Evolutionary conservation across 2,113 vertebrate species (phyloP).

Genomic region (Sylvicapra grimmia): DNA sequence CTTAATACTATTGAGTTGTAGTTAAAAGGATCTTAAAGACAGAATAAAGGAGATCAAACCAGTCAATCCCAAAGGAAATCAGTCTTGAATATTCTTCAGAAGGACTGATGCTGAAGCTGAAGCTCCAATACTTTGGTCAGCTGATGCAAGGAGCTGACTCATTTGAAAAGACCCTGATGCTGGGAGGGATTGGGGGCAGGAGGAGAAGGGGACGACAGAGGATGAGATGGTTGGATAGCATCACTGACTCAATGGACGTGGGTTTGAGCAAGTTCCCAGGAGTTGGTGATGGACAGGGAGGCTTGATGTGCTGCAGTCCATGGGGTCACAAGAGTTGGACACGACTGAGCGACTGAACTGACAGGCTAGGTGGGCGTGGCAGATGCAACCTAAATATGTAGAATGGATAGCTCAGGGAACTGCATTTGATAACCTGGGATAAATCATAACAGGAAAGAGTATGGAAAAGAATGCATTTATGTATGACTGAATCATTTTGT

Average conservation of each 20-base stretch:
- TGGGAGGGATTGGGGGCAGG: neutral
- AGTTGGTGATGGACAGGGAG: neutral
- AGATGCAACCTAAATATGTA: fast-evolving
- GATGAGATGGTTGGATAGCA: neutral
- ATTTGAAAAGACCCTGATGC: neutral
- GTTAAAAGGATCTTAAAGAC: neutral
- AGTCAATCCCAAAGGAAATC: neutral
- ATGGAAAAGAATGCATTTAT: fast-evolving
- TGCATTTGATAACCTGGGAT: fast-evolving
- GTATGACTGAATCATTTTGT: neutral
- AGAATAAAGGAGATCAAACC: neutral
- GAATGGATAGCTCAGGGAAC: fast-evolving
- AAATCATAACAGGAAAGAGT: too few species aligned
- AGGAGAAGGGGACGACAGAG: neutral
- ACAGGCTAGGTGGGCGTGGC: too few species aligned
- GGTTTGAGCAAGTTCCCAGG: neutral
- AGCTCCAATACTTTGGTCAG: neutral
- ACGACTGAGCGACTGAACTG: neutral
- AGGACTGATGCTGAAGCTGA: neutral
- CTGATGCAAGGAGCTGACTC: neutral
- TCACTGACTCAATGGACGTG: neutral
- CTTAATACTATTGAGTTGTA: neutral
- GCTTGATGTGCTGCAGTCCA: neutral
- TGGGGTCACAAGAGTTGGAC: neutral
- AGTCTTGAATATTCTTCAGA: neutral